Evolutionary conservation across 1,140 invertebrate species (phyloP).

Genomic region (Zeugodacus cucurbitae): DNA sequence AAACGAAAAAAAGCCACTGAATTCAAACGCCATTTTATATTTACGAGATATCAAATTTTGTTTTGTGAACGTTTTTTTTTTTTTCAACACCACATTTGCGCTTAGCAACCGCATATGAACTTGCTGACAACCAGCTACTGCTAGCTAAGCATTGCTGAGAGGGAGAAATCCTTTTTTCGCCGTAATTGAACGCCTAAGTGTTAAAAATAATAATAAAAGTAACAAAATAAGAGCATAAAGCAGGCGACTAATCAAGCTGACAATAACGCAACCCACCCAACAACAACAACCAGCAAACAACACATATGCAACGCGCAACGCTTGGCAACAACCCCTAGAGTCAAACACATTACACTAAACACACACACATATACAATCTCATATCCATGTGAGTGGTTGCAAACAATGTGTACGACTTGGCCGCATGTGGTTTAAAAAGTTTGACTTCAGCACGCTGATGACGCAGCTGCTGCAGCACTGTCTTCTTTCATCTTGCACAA

Average conservation of each 20-base stretch:
- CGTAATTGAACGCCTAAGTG: constrained; percentile 18
- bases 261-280: not conserved
- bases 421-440: constrained; percentile 22
- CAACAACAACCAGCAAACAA: not conserved
- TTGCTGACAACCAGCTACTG: not conserved
- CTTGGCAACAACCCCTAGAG: not conserved
- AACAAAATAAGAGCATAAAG: not conserved
- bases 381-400: not conserved
- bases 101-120: not conserved
- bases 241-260: not conserved
- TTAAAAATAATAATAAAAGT: not conserved
- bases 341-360: not conserved
- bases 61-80: not conserved
- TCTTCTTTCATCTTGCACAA: not conserved
- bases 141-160: not conserved
- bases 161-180: not conserved
- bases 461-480: not conserved
- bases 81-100: not conserved
- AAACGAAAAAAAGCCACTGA: no score
- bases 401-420: not conserved
- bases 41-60: not conserved
- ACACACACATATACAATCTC: not conserved
- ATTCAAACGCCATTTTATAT: not conserved
- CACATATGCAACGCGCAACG: not conserved
- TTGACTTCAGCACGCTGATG: not conserved